A percentile compares a stretch with the other conserved stretches of the same genome.
phyloP scores from a whole-genome alignment of 2,113 vertebrate genomes.

The Tetraodon nigroviridis region DNA sequence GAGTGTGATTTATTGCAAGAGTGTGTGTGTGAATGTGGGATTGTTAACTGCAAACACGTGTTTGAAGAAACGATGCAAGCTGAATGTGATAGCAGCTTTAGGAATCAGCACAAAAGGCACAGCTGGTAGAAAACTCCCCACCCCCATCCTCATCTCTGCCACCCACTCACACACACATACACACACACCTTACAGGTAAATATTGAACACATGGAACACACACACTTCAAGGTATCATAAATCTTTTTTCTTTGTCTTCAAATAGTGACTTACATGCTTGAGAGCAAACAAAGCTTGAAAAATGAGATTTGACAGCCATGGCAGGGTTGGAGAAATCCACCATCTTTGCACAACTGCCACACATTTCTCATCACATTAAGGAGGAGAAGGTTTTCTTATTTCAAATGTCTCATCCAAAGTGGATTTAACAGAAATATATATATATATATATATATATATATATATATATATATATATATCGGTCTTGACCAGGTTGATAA shows the following conservation, averaged over 20 bases:
- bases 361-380: constrained; percentile 5
- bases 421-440: too few species aligned
- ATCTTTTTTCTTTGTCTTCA: not conserved
- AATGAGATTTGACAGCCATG: too few species aligned
- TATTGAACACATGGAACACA: too few species aligned
- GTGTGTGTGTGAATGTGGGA: constrained; percentile 26
- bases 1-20: constrained; percentile 19
- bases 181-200: not conserved
- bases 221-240: not conserved
- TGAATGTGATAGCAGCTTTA: constrained; percentile 47
- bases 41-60: constrained; percentile 34
- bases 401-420: too few species aligned
- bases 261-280: not conserved
- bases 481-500: too few species aligned
- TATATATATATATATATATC: too few species aligned
- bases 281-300: too few species aligned
- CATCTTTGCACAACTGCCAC: constrained; percentile 1
- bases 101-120: constrained; percentile 41
- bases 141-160: too few species aligned
- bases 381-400: not conserved
- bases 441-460: too few species aligned
- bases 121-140: constrained; percentile 31
- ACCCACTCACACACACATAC: not conserved
- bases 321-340: too few species aligned
- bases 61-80: constrained; percentile 51